Percentiles rank a stretch among this genome's conserved stretches.
Evolutionary conservation across 2,888 invertebrate genomes (phyloP).

Genomic region (Netelia inedita): DNA sequence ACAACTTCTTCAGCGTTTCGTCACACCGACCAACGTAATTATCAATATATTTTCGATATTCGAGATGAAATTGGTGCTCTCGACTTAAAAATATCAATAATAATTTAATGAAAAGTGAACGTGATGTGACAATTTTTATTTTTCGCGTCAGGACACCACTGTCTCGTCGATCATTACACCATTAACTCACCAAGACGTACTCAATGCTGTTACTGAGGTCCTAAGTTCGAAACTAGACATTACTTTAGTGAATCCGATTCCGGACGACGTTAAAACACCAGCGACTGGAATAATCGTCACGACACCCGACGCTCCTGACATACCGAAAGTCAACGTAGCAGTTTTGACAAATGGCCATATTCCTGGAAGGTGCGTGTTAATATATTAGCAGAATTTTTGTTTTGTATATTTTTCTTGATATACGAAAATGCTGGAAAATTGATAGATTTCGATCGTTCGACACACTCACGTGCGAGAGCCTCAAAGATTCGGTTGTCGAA

Average conservation of each 20-base stretch:
- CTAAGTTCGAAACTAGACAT: conserved; percentile 58
- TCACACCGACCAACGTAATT: not conserved
- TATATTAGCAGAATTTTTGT: not conserved
- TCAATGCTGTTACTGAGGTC: conserved; percentile 54
- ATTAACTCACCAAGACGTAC: conserved; percentile 60
- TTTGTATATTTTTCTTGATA: not conserved
- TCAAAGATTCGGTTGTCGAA: conserved; percentile 31
- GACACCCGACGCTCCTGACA: conserved; percentile 68
- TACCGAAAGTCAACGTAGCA: conserved; percentile 62
- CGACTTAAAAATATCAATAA: not conserved
- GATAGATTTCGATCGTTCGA: conserved; percentile 57
- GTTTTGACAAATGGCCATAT: conserved; percentile 41
- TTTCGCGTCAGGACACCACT: conserved; percentile 39
- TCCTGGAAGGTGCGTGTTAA: conserved; percentile 42
- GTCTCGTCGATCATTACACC: not conserved
- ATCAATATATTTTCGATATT: conserved; percentile 17
- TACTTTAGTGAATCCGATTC: conserved; percentile 51
- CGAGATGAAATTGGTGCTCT: not conserved
- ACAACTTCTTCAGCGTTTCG: conserved; percentile 67
- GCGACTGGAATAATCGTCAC: conserved; percentile 61
- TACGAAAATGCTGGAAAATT: not conserved
- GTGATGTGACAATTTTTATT: conserved; percentile 19
- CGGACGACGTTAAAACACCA: conserved; percentile 64
- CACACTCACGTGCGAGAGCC: conserved; percentile 30
- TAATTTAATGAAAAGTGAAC: conserved; percentile 3